Evolutionary conservation across 2,888 invertebrate species (phyloP).

Genomic region (Frankliniella intonsa): DNA sequence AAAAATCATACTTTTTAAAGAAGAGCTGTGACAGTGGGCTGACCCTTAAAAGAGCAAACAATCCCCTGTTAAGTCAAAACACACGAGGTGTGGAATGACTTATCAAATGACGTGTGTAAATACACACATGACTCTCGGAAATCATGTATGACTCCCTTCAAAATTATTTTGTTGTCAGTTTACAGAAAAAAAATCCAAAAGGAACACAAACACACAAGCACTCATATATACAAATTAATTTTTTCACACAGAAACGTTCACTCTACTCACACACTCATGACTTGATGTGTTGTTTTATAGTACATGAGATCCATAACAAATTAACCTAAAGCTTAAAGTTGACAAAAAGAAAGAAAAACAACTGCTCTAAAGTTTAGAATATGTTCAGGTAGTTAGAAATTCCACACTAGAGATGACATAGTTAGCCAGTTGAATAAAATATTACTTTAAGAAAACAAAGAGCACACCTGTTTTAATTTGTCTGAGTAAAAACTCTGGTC

Average conservation of each 20-base stretch:
- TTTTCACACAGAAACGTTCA: slow-evolving; percentile 19
- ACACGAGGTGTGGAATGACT: no score
- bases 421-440: not conserved
- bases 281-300: slow-evolving; percentile 23
- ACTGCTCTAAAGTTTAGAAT: not conserved
- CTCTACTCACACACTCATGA: slow-evolving; percentile 14
- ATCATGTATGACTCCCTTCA: not conserved
- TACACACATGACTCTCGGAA: not conserved
- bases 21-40: no score
- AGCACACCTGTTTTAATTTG: no score
- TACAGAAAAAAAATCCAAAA: not conserved
- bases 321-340: slow-evolving; percentile 6
- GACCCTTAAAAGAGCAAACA: no score
- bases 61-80: no score
- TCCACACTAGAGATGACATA: not conserved
- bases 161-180: not conserved
- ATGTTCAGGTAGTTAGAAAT: not conserved
- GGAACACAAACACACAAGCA: slow-evolving; percentile 12
- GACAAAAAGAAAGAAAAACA: not conserved
- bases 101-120: not conserved
- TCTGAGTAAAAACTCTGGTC: no score
- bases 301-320: slow-evolving; percentile 25
- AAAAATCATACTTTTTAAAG: no score
- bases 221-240: not conserved
- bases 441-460: no score